Conservation (phyloP, 2,113 vertebrate genomes). For the Megalops atlanticus region DNA sequence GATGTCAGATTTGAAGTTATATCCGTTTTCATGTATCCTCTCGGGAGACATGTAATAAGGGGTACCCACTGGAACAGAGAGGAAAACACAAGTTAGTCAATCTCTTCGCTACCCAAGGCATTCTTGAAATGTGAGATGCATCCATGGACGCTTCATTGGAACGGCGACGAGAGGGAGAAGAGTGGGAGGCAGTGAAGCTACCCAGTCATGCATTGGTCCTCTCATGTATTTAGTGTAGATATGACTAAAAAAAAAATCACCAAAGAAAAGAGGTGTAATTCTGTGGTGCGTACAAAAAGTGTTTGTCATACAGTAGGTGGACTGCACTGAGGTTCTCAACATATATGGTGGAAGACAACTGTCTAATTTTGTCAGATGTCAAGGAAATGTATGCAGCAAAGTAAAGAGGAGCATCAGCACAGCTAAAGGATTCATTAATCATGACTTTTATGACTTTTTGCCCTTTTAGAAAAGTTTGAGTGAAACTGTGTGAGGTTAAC, state of each 20-base stretch:
- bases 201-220: neutral
- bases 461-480: too few species aligned
- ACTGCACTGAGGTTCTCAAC: neutral
- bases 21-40: conserved; percentile 85
- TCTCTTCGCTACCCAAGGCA: conserved; percentile 33
- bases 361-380: neutral
- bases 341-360: neutral
- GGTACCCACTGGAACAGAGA: conserved; percentile 75
- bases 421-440: neutral
- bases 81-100: conserved; percentile 23
- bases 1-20: conserved; percentile 88
- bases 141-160: conserved; percentile 43
- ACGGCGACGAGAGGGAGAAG: conserved; percentile 30
- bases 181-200: conserved; percentile 29
- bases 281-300: neutral
- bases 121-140: conserved; percentile 36
- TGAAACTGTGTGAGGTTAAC: too few species aligned
- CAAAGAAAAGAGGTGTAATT: neutral
- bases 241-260: neutral
- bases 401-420: neutral
- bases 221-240: neutral
- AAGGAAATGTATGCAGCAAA: neutral
- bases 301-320: neutral
- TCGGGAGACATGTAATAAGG: conserved; percentile 87
- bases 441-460: too few species aligned